phyloP scores from a whole-genome alignment of 1,140 invertebrate genomes.

The Drosophila burlai region DNA sequence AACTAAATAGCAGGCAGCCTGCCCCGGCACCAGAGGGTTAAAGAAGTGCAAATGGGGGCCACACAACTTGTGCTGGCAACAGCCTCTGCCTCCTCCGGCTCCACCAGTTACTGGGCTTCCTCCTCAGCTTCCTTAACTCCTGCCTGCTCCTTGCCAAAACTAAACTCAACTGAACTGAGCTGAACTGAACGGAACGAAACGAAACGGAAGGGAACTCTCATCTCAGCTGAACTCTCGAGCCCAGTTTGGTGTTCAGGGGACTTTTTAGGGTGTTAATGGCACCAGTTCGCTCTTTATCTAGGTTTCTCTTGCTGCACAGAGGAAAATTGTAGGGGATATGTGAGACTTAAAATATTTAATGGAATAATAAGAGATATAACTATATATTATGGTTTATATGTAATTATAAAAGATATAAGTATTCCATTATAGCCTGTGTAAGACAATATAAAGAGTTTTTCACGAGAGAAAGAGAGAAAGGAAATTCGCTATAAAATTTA shows the following conservation, averaged over 20 bases:
- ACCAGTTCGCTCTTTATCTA: slow-evolving; percentile 24
- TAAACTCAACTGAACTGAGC: slow-evolving; percentile 24
- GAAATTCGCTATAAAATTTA: no score
- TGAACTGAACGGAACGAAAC: slow-evolving; percentile 15
- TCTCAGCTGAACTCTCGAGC: slow-evolving; percentile 18
- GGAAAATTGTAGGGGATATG: background rate
- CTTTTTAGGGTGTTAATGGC: slow-evolving; percentile 33
- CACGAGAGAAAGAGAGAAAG: no score
- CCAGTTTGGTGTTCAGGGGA: slow-evolving; percentile 9
- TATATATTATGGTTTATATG: background rate
- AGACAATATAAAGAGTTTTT: background rate
- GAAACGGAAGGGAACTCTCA: slow-evolving; percentile 14
- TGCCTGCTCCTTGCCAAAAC: background rate
- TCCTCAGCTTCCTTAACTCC: background rate
- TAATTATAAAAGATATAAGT: no score
- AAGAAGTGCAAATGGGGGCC: slow-evolving; percentile 25
- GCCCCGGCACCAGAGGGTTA: slow-evolving; percentile 24
- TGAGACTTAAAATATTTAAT: background rate
- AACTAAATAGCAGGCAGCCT: slow-evolving; percentile 66
- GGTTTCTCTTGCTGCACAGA: slow-evolving; percentile 5
- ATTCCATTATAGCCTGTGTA: background rate
- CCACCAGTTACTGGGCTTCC: background rate
- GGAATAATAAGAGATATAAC: background rate
- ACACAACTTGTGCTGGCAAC: slow-evolving; percentile 15
- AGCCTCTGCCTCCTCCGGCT: background rate